These are phyloP conservation scores for Monopterus albus DNA, from an alignment of 2,113 vertebrate genomes.

Conservation along the genomic window DNA sequence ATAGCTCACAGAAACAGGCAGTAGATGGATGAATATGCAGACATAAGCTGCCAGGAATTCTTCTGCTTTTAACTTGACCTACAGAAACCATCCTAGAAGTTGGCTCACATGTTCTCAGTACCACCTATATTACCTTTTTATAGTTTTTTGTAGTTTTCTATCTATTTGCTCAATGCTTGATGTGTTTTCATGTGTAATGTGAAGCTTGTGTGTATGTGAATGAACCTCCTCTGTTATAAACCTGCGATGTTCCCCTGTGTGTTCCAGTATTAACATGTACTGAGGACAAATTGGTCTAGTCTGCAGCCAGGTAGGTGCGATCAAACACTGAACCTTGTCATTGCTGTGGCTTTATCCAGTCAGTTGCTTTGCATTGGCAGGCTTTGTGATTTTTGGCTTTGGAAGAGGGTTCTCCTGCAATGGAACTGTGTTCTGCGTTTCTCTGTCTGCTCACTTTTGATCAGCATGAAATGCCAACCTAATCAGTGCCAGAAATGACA, in stretches of 20 bases:
- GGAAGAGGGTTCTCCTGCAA: constrained; percentile 33
- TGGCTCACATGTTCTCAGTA: no score
- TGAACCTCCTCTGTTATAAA: constrained; percentile 28
- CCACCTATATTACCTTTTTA: no score
- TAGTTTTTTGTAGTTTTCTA: neutral
- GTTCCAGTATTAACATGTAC: constrained; percentile 81
- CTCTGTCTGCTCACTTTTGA: constrained; percentile 50
- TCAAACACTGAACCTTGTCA: constrained; percentile 34
- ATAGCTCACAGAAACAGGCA: no score
- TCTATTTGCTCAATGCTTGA: no score
- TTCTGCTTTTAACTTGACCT: no score
- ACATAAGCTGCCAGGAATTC: no score
- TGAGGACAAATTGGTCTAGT: constrained; percentile 67
- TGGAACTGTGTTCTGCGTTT: constrained; percentile 32
- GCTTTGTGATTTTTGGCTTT: constrained; percentile 58
- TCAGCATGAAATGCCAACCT: constrained; percentile 67
- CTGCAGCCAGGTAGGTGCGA: constrained; percentile 80
- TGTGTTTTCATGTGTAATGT: neutral
- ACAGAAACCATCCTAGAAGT: no score
- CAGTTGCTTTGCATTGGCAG: constrained; percentile 44
- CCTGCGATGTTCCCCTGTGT: constrained; percentile 64
- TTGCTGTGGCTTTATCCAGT: constrained; percentile 69
- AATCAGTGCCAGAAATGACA: constrained; percentile 46
- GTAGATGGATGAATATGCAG: no score
- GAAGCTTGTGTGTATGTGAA: constrained; percentile 1